Evolutionary conservation across 2,113 vertebrate genomes (phyloP).

Genomic region (Lucifuga dentata): DNA sequence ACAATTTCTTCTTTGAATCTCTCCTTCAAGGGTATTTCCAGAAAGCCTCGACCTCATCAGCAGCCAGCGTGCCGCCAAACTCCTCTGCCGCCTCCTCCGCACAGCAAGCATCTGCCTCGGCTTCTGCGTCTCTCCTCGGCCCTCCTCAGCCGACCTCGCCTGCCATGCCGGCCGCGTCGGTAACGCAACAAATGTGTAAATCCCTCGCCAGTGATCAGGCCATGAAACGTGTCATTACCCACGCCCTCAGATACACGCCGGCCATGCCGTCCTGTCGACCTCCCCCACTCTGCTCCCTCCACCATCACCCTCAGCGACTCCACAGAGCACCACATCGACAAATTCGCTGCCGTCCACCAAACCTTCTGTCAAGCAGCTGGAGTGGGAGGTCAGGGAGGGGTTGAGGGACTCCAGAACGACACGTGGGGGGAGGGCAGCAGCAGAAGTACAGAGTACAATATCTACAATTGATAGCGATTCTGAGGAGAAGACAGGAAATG

Average conservation of each 20-base stretch:
- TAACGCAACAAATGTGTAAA: slow-evolving; percentile 31
- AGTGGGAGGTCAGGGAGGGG: slow-evolving; percentile 45
- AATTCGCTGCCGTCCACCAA: slow-evolving; percentile 7
- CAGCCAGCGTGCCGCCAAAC: not conserved
- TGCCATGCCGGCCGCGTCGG: not conserved
- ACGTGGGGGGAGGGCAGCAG: not conserved
- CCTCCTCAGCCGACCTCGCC: not conserved
- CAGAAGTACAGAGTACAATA: not conserved
- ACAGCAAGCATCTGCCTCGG: slow-evolving; percentile 2
- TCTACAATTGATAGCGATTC: not conserved
- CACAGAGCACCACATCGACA: slow-evolving; percentile 72
- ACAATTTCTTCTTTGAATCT: slow-evolving; percentile 4
- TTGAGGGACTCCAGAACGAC: slow-evolving; percentile 5
- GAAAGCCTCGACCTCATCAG: not conserved
- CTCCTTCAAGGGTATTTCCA: slow-evolving; percentile 48
- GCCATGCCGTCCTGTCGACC: not conserved
- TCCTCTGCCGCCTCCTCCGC: slow-evolving; percentile 3
- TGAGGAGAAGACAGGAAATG: not conserved
- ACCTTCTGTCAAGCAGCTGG: slow-evolving; percentile 33
- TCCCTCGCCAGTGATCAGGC: not conserved
- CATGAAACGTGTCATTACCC: not conserved
- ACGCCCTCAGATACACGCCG: slow-evolving; percentile 1
- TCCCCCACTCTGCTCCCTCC: not conserved
- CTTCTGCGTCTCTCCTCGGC: not conserved
- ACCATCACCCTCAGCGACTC: not conserved